These are phyloP conservation scores for Lacerta bilineata DNA, from an alignment of 2,797 vertebrate genomes.

Conservation along the genomic window DNA sequence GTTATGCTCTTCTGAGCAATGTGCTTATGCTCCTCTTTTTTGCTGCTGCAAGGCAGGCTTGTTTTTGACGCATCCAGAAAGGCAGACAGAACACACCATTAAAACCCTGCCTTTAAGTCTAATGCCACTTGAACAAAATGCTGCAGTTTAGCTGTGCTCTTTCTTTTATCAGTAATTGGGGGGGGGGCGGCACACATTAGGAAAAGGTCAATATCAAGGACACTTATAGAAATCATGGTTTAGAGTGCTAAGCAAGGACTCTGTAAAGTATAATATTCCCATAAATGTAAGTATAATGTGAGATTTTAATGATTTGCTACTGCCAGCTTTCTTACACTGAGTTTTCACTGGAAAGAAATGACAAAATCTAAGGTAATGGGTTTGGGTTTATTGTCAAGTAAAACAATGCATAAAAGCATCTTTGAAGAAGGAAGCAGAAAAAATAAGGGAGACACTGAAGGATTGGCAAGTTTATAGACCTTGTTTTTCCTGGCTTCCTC, in stretches of 20 bases:
- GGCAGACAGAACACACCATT: not conserved
- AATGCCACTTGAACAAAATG: constrained; percentile 16
- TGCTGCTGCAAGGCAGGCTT: not conserved
- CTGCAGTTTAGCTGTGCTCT: not conserved
- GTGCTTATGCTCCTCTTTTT: not conserved
- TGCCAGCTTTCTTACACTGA: constrained; percentile 22
- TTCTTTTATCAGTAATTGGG: constrained; percentile 11
- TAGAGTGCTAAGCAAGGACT: not conserved
- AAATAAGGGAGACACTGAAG: not conserved
- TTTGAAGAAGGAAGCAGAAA: constrained; percentile 29
- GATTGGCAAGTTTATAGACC: not conserved
- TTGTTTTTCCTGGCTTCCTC: not conserved
- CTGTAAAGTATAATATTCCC: not conserved
- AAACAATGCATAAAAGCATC: constrained; percentile 44
- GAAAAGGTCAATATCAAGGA: not conserved
- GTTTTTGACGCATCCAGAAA: constrained; percentile 12
- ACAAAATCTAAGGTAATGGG: constrained; percentile 46
- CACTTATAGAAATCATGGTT: constrained; percentile 1
- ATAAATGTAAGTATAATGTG: not conserved
- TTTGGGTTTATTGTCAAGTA: constrained; percentile 39
- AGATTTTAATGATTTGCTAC: constrained; percentile 8
- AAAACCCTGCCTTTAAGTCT: not conserved
- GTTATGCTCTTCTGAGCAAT: constrained; percentile 36
- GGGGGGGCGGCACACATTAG: not conserved
- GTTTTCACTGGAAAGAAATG: not conserved